phyloP scores from a whole-genome alignment of 2,888 invertebrate species.

The Gnatocerus cornutus region DNA sequence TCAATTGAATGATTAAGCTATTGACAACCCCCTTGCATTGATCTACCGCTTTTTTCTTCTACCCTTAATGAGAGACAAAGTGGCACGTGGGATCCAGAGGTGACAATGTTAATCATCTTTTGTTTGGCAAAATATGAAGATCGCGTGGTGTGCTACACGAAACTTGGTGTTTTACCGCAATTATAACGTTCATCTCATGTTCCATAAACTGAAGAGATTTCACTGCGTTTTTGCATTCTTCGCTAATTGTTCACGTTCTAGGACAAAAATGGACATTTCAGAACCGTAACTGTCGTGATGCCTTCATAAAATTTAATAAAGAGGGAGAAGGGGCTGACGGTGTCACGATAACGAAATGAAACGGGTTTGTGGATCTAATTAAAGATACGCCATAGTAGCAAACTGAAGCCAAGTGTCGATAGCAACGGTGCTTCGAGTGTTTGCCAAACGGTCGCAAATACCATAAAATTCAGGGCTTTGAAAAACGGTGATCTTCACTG shows the following conservation, averaged over 20 bases:
- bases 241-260: constrained; percentile 52
- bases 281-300: constrained; percentile 39
- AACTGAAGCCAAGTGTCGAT: neutral
- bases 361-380: constrained; percentile 10
- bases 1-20: constrained; percentile 42
- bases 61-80: constrained; percentile 42
- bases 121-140: constrained; percentile 54
- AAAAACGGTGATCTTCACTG: no score
- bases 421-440: no score
- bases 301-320: constrained; percentile 47
- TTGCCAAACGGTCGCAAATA: no score
- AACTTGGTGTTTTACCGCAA: constrained; percentile 42
- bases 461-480: no score
- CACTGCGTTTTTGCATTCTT: constrained; percentile 46
- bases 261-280: constrained; percentile 41
- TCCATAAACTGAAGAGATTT: constrained; percentile 35
- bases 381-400: neutral
- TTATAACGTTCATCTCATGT: constrained; percentile 52
- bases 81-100: constrained; percentile 53
- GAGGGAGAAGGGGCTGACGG: neutral
- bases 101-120: constrained; percentile 45
- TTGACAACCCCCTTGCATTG: constrained; percentile 36
- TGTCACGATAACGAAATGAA: constrained; percentile 16
- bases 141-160: constrained; percentile 59
- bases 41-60: neutral